phyloP scores from a whole-genome alignment of 2,113 vertebrate species.

The Cariama cristata region DNA sequence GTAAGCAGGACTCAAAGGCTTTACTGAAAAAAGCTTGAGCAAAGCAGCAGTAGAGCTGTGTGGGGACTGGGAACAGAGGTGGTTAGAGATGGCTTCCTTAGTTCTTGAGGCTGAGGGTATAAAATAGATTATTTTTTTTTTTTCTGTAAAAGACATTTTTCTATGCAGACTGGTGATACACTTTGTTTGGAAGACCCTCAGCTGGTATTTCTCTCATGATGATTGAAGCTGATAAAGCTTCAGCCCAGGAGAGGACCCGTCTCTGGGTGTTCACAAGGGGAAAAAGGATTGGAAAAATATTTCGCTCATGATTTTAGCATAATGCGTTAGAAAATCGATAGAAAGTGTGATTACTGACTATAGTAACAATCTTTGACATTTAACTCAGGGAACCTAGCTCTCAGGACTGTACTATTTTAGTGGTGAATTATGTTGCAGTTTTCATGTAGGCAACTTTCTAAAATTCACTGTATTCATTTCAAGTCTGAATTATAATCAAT shows the following conservation, averaged over 20 bases:
- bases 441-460: neutral
- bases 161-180: rapidly evolving
- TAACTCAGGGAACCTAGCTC: neutral
- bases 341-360: neutral
- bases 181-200: neutral
- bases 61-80: neutral
- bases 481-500: constrained; percentile 16
- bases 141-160: neutral
- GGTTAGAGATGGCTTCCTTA: neutral
- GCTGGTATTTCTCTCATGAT: neutral
- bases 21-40: neutral
- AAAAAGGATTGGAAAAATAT: neutral
- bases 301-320: neutral
- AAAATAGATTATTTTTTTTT: neutral
- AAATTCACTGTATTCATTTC: neutral
- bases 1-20: neutral
- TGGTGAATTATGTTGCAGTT: neutral
- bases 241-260: neutral
- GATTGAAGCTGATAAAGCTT: neutral
- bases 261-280: neutral
- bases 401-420: neutral
- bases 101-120: neutral
- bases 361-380: neutral
- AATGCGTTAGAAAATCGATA: neutral
- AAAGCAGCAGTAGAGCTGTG: neutral